Conservation (phyloP, 2,113 vertebrate genomes). For the Pangasianodon hypophthalmus region DNA sequence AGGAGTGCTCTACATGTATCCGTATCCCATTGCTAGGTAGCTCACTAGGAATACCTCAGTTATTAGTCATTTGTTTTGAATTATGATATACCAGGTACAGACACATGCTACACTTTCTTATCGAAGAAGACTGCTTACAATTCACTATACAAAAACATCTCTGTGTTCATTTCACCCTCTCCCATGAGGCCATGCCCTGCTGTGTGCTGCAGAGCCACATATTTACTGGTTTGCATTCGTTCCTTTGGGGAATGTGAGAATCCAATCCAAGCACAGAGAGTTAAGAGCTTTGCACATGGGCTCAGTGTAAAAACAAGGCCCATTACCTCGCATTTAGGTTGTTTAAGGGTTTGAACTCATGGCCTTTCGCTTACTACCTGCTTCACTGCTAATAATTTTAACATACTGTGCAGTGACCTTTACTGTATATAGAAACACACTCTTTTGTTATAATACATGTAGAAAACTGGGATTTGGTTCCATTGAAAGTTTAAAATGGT, state of each 20-base stretch:
- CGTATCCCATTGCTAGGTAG: neutral
- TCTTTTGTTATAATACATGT: neutral
- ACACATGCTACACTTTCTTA: neutral
- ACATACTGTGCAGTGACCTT: neutral
- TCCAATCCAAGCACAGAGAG: neutral
- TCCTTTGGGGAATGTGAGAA: neutral
- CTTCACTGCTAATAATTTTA: neutral
- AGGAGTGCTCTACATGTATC: neutral
- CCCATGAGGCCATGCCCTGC: conserved; percentile 7
- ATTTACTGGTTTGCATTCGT: neutral
- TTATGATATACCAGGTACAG: neutral
- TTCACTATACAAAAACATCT: neutral
- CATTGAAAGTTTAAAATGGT: neutral
- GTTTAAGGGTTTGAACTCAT: neutral
- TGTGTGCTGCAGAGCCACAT: neutral
- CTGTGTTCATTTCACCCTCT: neutral
- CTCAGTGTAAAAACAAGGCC: neutral
- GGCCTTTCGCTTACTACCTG: neutral
- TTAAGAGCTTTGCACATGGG: neutral
- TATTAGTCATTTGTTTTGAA: neutral
- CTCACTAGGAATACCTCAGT: neutral
- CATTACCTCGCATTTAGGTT: neutral
- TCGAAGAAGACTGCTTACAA: neutral
- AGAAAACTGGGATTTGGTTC: neutral
- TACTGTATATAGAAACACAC: neutral